Percentiles rank a stretch among this genome's conserved stretches.
phyloP scores from a whole-genome alignment of 2,888 invertebrate species.

The Lagria hirta region DNA sequence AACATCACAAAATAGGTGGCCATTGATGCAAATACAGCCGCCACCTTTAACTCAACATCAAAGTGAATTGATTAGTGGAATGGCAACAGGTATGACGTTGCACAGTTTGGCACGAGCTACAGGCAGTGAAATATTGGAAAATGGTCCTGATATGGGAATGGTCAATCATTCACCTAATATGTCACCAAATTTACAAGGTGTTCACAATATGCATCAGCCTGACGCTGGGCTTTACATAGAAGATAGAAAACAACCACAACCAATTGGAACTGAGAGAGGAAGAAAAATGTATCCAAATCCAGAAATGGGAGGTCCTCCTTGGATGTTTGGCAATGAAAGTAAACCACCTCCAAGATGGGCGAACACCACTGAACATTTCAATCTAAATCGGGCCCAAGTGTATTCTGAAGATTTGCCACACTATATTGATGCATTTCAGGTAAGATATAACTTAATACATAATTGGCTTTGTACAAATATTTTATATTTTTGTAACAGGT shows the following conservation, averaged over 20 bases:
- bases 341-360: constrained; percentile 30
- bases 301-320: constrained; percentile 53
- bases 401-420: constrained; percentile 55
- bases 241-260: constrained; percentile 60
- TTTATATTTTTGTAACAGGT: no score
- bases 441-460: no score
- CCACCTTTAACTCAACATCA: constrained; percentile 49
- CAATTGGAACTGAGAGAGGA: constrained; percentile 82
- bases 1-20: constrained; percentile 42
- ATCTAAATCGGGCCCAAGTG: constrained; percentile 41
- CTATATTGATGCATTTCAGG: constrained; percentile 55
- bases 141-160: constrained; percentile 54
- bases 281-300: constrained; percentile 59
- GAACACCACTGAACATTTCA: constrained; percentile 36
- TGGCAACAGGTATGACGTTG: constrained; percentile 49
- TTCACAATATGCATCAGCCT: constrained; percentile 32
- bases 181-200: constrained; percentile 49
- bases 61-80: constrained; percentile 48
- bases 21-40: constrained; percentile 47
- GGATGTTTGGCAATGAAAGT: constrained; percentile 53
- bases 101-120: constrained; percentile 48
- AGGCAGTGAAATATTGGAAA: constrained; percentile 49
- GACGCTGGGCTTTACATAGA: constrained; percentile 47
- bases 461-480: no score
- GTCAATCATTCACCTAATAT: constrained; percentile 57